Evolutionary conservation across 2,797 vertebrate species (phyloP).

Genomic region (Tinamus major): DNA sequence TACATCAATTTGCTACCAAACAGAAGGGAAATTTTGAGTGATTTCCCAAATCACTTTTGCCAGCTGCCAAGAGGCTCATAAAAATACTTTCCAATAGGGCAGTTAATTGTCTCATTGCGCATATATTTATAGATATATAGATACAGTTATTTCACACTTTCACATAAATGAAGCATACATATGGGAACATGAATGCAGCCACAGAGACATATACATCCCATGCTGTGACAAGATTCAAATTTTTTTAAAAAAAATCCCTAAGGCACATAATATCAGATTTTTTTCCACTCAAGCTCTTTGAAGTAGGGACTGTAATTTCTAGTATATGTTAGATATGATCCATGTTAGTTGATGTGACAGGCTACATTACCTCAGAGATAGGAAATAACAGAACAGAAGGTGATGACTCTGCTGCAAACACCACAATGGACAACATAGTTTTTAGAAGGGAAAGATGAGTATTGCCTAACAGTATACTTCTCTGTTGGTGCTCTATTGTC

Average conservation of each 20-base stretch:
- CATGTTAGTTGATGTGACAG: background rate
- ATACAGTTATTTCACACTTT: background rate
- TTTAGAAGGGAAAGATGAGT: background rate
- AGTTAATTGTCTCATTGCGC: background rate
- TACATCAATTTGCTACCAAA: background rate
- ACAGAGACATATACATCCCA: background rate
- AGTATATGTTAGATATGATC: background rate
- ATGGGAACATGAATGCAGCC: background rate
- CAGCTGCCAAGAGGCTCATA: background rate
- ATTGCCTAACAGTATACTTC: background rate
- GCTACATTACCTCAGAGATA: fast-evolving
- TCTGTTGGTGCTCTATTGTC: background rate
- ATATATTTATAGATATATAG: background rate
- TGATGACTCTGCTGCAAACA: background rate
- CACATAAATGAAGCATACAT: fast-evolving
- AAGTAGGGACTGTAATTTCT: background rate
- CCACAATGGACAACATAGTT: background rate
- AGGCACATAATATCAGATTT: background rate
- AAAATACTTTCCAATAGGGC: slow-evolving; percentile 5
- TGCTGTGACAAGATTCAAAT: background rate
- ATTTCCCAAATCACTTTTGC: background rate
- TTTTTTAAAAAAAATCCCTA: background rate
- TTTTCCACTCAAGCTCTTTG: background rate
- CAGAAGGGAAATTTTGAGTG: slow-evolving; percentile 15
- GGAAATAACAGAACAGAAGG: background rate